Evolutionary conservation across 2,888 invertebrate species (phyloP).

Genomic region (Argyresthia albistria): DNA sequence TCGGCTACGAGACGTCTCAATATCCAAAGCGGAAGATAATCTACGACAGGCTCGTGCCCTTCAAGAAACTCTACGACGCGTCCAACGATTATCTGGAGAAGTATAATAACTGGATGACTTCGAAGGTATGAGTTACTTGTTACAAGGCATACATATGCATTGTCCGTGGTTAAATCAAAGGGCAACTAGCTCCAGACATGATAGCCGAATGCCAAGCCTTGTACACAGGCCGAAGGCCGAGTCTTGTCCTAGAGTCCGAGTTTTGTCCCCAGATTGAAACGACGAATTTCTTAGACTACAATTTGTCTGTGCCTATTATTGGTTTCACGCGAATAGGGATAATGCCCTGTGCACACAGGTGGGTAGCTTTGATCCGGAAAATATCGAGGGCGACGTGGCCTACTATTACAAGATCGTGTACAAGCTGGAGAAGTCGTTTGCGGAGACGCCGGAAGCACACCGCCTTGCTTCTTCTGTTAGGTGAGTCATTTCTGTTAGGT

Average conservation of each 20-base stretch:
- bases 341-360: constrained; percentile 55
- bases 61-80: constrained; percentile 90
- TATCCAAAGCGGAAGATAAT: constrained; percentile 88
- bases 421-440: constrained; percentile 90
- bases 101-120: constrained; percentile 88
- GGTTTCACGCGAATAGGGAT: not conserved
- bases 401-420: constrained; percentile 81
- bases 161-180: too few relatives aligned
- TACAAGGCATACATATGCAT: too few relatives aligned
- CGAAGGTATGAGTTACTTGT: constrained; percentile 36
- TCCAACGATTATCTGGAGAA: constrained; percentile 88
- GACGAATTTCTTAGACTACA: too few relatives aligned
- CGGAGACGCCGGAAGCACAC: constrained; percentile 81
- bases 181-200: too few relatives aligned
- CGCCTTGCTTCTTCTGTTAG: constrained; percentile 77
- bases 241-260: too few relatives aligned
- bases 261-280: too few relatives aligned
- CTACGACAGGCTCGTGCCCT: constrained; percentile 87
- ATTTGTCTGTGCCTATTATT: too few relatives aligned
- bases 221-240: too few relatives aligned
- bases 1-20: constrained; percentile 89
- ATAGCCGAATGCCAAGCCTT: too few relatives aligned
- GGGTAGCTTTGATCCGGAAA: constrained; percentile 89
- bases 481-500: too few relatives aligned
- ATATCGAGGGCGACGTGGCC: constrained; percentile 85